Evolutionary conservation across 2,888 invertebrate genomes (phyloP).

Genomic region (Drosophila conformis): DNA sequence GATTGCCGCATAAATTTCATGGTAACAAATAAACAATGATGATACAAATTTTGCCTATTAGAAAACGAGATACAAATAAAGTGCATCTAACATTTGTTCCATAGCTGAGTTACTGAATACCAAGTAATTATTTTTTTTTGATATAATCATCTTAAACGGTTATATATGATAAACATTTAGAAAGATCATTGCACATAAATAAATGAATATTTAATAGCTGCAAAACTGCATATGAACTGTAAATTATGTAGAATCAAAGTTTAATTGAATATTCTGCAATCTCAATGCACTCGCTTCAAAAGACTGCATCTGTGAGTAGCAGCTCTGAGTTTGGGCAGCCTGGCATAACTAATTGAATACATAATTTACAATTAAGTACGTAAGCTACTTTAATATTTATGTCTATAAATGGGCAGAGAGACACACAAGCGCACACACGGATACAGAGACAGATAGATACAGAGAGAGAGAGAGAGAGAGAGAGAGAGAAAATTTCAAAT

Average conservation of each 20-base stretch:
- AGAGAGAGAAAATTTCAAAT: constrained; percentile 7
- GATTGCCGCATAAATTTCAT: neutral
- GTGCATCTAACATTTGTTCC: neutral
- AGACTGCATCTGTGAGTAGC: constrained; percentile 13
- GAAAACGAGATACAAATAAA: neutral
- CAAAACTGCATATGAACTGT: constrained; percentile 23
- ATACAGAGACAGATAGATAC: neutral
- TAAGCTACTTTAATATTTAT: constrained; percentile 79
- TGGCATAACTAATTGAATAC: constrained; percentile 74
- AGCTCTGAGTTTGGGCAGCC: constrained; percentile 38
- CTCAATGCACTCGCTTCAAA: constrained; percentile 13
- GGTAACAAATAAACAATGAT: neutral
- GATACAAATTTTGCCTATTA: neutral
- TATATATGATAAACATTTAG: neutral
- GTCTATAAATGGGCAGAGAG: constrained; percentile 59
- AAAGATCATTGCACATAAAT: neutral
- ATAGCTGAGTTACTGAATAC: neutral
- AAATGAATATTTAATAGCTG: neutral
- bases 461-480: constrained; percentile 21
- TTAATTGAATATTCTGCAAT: constrained; percentile 48
- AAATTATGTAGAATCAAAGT: constrained; percentile 34
- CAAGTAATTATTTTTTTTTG: neutral
- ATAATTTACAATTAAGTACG: constrained; percentile 77
- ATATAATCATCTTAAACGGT: neutral
- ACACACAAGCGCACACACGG: constrained; percentile 9